phyloP scores from a whole-genome alignment of 1,140 invertebrate genomes.

The Batillaria attramentaria region DNA sequence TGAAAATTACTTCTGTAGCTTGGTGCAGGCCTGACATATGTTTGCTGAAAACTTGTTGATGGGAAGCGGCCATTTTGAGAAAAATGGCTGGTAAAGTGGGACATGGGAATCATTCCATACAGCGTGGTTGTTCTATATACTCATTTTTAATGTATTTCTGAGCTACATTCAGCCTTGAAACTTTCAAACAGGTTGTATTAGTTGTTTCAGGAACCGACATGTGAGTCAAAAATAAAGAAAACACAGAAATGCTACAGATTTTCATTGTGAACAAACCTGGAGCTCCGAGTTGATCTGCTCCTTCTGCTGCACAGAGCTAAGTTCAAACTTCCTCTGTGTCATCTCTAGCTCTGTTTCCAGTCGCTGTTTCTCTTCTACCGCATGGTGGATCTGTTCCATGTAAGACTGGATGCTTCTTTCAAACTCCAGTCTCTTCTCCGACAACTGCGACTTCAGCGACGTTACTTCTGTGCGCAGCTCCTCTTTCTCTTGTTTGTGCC shows the following conservation, averaged over 20 bases:
- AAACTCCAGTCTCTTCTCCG: conserved; percentile 41
- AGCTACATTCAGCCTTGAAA: neutral
- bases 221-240: neutral
- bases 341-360: conserved; percentile 63
- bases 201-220: neutral
- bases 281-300: conserved; percentile 59
- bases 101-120: too few relatives aligned
- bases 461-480: conserved; percentile 34
- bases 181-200: neutral
- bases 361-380: conserved; percentile 55
- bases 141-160: too few relatives aligned
- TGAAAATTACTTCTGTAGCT: too few relatives aligned
- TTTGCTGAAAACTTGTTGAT: too few relatives aligned
- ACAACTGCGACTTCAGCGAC: conserved; percentile 45
- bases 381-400: conserved; percentile 11
- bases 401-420: conserved; percentile 7
- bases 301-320: conserved; percentile 61
- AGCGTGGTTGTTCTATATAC: too few relatives aligned
- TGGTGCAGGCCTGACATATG: too few relatives aligned
- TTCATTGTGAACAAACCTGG: conserved; percentile 65
- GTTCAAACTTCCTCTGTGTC: conserved; percentile 61
- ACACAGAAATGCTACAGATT: neutral
- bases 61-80: too few relatives aligned
- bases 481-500: conserved; percentile 40
- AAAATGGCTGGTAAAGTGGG: too few relatives aligned